Base-by-base conservation (phyloP, 2,888 invertebrate species). In the Octonoba sinensis region DNA sequence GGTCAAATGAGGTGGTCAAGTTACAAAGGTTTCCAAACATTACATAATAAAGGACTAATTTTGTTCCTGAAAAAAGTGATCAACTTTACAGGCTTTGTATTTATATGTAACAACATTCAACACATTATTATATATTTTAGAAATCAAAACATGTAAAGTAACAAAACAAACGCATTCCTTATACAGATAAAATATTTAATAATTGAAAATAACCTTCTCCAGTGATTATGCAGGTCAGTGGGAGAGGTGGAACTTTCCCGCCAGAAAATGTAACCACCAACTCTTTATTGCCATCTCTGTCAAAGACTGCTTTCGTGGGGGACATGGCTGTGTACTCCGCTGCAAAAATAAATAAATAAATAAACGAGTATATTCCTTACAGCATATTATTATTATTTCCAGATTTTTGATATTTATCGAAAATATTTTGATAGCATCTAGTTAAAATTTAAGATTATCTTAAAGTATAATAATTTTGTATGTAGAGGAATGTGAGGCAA, bases 261-360 rank as follows among this genome's bases (percentile, higher is more conserved):
- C 79, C 83, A 57, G 78, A 62, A 69, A 84, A 84, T 20, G 70
- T 84, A 11, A 84, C 78, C 56, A 75, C 22, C n/a, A 83, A 24
- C 44, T 73, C 54, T 60, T 59, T 51, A 18, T 66, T 22, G 12
- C 47, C 79, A 27, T 54, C 69, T 67, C 66, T 83, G 69, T 83
- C 75, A 67, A 70, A 84, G 15, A 81, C 72, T 46, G 76, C 76
- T 49, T 56, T 78, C 16, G 46, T 67, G 18, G 84, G 84, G 8
- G 57, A 57, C 84, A 84, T 84, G 18, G 46, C 18, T 11, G 66
- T 71, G 36, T 83, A 79, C 54, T 74, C 78, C 51, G 79, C 84
- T 84, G 54, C 2, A 71, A 54, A 24, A 36, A 44, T 36, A 62
- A 57, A 70, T 20, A 60, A 20, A 22, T 22, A 51, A 51, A 51